Evolutionary conservation across 2,797 vertebrate species (phyloP), one percentile per base, ranked within the genome.

Genomic region (Artibeus jamaicensis): DNA sequence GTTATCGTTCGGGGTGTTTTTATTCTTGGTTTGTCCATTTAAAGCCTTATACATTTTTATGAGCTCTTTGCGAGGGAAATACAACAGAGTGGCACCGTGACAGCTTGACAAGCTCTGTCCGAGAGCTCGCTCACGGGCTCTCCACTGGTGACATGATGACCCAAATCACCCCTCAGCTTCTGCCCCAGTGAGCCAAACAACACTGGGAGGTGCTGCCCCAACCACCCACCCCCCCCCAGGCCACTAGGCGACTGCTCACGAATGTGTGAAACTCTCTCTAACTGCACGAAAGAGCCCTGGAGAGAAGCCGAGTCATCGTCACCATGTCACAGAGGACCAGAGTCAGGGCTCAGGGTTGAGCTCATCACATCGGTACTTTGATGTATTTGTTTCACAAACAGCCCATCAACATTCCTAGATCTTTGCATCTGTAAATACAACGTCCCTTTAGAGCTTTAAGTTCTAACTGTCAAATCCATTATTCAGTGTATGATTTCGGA

Each of bases 21-120:
- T 74, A 93, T 77, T 95, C 83, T 95, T 86, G 95, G 81, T 89
- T 86, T 94, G 81, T 78, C 89, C 89, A 82, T 95, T 93, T 92
- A 95, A 96, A 96, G 95, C 73, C 92, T 89, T 94, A 85, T 92
- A 81, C 48, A 96, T 95, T 95, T 96, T 96, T 95, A 96, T 67
- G 76, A 96, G 91, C 86, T 87, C 90, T 90, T 89, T 89, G 92
- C 4, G 11, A 92, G 86, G 95, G 74, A 91, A 96, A 96, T 71
- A 93, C 88, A 95, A 46, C 73, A 53, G 84, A 79, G n/a, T 19
- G 32, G 83, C 85, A 77, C 82, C 1, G 84, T 1, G 77, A 86
- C 68, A 83, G 94, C 62, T n/a, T 0, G 0, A 29, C 24, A 21
- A 42, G 65, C 55, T 74, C 83, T 5, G 46, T 83, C 88, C 86